These are phyloP conservation scores for Adelognathus sp. DNA, from an alignment of 2,888 invertebrate genomes.

Conservation along the genomic window DNA sequence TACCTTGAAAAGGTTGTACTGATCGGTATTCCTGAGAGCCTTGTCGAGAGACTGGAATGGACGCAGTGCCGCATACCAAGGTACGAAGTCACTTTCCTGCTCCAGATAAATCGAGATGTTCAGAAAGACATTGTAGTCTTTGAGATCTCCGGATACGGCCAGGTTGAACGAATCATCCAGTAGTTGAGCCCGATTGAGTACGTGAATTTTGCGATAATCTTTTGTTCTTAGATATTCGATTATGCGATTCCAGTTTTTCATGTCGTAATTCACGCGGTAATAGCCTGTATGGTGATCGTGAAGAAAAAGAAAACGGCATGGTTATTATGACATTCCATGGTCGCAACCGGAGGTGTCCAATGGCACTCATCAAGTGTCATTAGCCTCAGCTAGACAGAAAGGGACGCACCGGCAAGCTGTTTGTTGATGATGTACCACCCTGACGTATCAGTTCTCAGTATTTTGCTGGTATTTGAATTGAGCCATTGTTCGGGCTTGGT, in stretches of 20 bases:
- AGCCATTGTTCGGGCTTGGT: too few species aligned
- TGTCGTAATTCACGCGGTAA: slow-evolving; percentile 79
- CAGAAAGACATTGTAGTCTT: slow-evolving; percentile 79
- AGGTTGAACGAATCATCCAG: slow-evolving; percentile 82
- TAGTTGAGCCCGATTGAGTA: slow-evolving; percentile 82
- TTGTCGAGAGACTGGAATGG: too few species aligned
- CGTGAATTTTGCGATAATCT: slow-evolving; percentile 71
- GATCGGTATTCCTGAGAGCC: too few species aligned
- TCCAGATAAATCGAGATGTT: slow-evolving; percentile 83
- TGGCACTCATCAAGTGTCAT: too few species aligned
- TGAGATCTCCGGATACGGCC: slow-evolving; percentile 81
- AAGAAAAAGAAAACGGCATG: background rate
- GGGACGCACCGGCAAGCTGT: too few species aligned
- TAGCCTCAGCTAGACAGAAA: too few species aligned
- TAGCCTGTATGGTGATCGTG: slow-evolving; percentile 67
- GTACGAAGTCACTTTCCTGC: slow-evolving; percentile 85
- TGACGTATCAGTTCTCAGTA: too few species aligned
- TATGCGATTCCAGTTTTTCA: slow-evolving; percentile 76
- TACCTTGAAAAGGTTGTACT: too few species aligned
- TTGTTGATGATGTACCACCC: too few species aligned
- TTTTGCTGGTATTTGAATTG: too few species aligned
- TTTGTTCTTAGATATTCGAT: slow-evolving; percentile 61
- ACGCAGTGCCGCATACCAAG: slow-evolving; percentile 88
- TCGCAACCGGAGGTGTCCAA: too few species aligned
- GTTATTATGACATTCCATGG: too few species aligned